Percentiles rank a stretch among this genome's conserved stretches.
Conservation (phyloP, 1,140 invertebrate species). For the Catajapyx aquilonaris region DNA sequence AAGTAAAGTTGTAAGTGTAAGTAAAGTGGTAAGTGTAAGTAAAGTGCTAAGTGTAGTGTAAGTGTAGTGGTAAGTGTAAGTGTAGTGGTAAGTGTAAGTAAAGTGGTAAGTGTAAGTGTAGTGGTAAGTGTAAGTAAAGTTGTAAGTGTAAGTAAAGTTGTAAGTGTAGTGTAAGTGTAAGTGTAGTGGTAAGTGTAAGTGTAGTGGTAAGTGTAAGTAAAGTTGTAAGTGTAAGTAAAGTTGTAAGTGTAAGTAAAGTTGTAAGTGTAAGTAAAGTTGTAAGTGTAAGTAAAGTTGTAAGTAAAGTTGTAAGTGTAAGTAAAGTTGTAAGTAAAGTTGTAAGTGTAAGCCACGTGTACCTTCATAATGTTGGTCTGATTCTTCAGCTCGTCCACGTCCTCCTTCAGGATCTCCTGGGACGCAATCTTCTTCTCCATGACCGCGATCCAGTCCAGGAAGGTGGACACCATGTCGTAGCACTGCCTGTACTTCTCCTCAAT, state of each 20-base stretch:
- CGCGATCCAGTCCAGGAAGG: conserved; percentile 68
- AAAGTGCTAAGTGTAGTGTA: neutral
- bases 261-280: neutral
- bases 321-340: neutral
- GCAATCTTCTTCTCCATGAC: conserved; percentile 71
- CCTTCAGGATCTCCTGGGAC: conserved; percentile 66
- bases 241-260: neutral
- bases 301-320: neutral
- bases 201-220: conserved; percentile 1
- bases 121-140: neutral
- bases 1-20: neutral
- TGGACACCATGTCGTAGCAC: conserved; percentile 61
- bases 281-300: neutral
- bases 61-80: conserved; percentile 18
- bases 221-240: neutral
- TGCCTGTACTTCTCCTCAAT: conserved; percentile 82
- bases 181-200: neutral
- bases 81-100: neutral
- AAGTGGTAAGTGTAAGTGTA: too few species aligned
- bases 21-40: conserved; percentile 1
- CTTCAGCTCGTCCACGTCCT: conserved; percentile 65
- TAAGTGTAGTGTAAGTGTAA: too few species aligned
- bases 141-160: neutral
- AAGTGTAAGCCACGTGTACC: conserved; percentile 23
- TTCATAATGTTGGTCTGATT: conserved; percentile 78